Evolutionary conservation across 2,113 vertebrate species (phyloP), one percentile per base, ranked within the genome.

Genomic region (Coracopsis vasa): DNA sequence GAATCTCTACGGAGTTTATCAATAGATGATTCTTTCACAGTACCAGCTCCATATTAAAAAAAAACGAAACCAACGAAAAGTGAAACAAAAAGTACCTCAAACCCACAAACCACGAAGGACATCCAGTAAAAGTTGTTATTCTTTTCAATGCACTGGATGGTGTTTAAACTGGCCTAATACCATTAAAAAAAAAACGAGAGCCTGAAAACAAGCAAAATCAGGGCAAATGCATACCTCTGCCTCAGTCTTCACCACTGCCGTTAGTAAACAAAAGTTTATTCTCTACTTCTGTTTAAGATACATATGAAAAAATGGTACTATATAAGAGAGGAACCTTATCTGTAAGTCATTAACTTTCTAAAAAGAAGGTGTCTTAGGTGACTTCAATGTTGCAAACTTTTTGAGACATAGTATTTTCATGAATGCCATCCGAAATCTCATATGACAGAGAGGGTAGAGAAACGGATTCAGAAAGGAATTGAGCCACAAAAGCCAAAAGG

Each of bases 401-500:
- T 70, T 66, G 45, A 73, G 42, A 74, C 78, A 61, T 29, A 98
- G 10, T 67, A 98, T 88, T 88, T 96, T 98, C 72, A 84, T 39
- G 45, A 98, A 99, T 88, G 98, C 98, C 95, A 98, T 98, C 85
- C 98, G 97, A 95, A 99, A 99, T 77, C 88, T 97, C 66, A 97
- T 97, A 96, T 99, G 99, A 92, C 99, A 99, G 54, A 99, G 95
- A 7, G 99, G 98, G 84, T 99, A 99, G 35, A 99, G 97, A 96
- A 99, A 98, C 25, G 98, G 98, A 71, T 99, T 99, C 64, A 99
- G 70, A 70, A 97, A 98, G 4, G 99, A 99, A 97, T 99, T 99
- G 83, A 98, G 72, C 99, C 98, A 99, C 92, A 99, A 97, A 93
- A 99, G 98, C 99, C 99, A 99, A 98, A 99, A 99, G n/a, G 98